Evolutionary conservation across 1,140 invertebrate species (phyloP).

Genomic region (Steinernema khuongi): DNA sequence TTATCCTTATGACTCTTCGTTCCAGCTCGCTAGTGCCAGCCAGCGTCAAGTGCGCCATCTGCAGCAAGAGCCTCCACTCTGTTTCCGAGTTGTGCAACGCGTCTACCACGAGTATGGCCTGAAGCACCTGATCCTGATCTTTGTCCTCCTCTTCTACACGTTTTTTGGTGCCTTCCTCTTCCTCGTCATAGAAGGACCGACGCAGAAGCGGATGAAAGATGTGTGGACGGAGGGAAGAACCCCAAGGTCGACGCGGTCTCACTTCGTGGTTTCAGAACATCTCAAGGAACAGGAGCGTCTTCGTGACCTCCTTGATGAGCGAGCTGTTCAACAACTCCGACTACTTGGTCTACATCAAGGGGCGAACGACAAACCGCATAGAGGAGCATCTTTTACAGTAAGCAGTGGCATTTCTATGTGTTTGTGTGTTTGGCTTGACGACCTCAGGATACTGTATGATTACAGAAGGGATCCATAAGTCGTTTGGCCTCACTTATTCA

Average conservation of each 20-base stretch:
- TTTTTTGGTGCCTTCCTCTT: constrained; percentile 30
- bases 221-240: constrained; percentile 17
- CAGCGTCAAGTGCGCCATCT: constrained; percentile 26
- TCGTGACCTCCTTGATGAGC: constrained; percentile 23
- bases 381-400: constrained; percentile 21
- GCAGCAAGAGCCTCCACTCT: constrained; percentile 31
- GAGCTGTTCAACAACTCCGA: constrained; percentile 36
- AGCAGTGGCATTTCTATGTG: background rate
- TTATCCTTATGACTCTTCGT: background rate
- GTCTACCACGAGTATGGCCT: constrained; percentile 36
- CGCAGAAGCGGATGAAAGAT: constrained; percentile 24
- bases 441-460: too few species aligned
- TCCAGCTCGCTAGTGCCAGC: constrained; percentile 17
- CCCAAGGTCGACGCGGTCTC: background rate
- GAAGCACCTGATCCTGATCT: constrained; percentile 30
- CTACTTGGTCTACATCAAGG: constrained; percentile 37
- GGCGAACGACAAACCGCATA: constrained; percentile 27
- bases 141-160: constrained; percentile 30
- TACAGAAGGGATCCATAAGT: too few species aligned
- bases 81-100: constrained; percentile 24
- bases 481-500: background rate
- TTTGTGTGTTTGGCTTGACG: too few species aligned
- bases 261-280: constrained; percentile 17
- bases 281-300: constrained; percentile 20
- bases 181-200: constrained; percentile 31